Conservation (phyloP, 2,888 invertebrate genomes). For the Calliscelio sp. region DNA sequence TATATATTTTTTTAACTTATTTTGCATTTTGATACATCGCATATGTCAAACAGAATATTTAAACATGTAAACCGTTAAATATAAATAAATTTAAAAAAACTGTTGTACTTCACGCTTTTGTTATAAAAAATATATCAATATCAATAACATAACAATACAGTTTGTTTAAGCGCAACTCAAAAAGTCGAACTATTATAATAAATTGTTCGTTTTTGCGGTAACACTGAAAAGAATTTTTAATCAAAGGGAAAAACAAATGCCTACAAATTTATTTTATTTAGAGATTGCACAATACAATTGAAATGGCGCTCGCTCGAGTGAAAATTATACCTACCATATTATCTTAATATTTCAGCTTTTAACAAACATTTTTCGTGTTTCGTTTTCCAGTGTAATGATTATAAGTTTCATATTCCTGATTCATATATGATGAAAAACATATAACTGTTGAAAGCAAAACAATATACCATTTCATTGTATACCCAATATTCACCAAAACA, state of each 20-base stretch:
- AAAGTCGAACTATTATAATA: not conserved
- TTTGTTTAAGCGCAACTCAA: not conserved
- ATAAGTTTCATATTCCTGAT: not conserved
- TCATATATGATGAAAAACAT: too few species aligned
- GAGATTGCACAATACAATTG: not conserved
- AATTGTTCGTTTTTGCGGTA: not conserved
- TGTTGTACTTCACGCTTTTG: too few species aligned
- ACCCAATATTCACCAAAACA: too few species aligned
- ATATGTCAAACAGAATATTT: too few species aligned
- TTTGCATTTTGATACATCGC: too few species aligned
- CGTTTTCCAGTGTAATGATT: constrained; percentile 1
- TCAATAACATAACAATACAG: not conserved
- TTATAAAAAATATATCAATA: too few species aligned
- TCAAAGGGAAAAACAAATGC: not conserved
- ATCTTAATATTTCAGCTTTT: constrained; percentile 29
- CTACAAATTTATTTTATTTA: constrained; percentile 8
- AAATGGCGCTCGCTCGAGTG: not conserved
- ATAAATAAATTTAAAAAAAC: too few species aligned
- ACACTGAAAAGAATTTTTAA: constrained; percentile 17
- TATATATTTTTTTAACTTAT: too few species aligned
- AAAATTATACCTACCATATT: not conserved
- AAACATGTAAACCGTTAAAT: too few species aligned
- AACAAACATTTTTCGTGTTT: constrained; percentile 9
- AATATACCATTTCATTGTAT: too few species aligned
- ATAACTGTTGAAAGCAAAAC: too few species aligned